Percentiles rank a stretch among this genome's conserved stretches.
Conservation (phyloP, 2,888 invertebrate species). For the Romanomermis culicivorax region DNA sequence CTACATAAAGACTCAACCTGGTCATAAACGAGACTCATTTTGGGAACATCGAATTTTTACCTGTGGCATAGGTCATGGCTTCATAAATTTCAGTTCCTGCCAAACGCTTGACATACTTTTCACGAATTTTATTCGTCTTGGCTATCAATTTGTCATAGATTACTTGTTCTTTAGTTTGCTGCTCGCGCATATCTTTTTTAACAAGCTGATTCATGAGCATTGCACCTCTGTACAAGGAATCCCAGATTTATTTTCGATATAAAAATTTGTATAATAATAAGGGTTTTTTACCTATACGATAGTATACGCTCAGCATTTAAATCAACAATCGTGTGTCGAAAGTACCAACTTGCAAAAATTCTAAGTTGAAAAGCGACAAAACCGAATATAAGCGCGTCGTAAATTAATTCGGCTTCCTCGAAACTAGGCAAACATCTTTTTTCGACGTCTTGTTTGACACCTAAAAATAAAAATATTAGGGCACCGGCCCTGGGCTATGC, state of each 20-base stretch:
- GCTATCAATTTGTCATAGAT: conserved; percentile 75
- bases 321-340: conserved; percentile 84
- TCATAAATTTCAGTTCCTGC: background rate
- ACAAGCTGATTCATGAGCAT: conserved; percentile 79
- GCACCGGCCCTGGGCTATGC: too few relatives aligned
- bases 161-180: conserved; percentile 60
- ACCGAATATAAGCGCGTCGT: conserved; percentile 84
- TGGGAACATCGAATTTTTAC: background rate
- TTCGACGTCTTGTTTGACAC: too few relatives aligned
- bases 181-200: conserved; percentile 63
- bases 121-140: conserved; percentile 71
- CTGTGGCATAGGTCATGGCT: background rate
- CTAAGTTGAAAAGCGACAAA: conserved; percentile 74
- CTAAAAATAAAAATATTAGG: too few relatives aligned
- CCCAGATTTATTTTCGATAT: too few relatives aligned
- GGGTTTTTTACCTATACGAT: conserved; percentile 74
- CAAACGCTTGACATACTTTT: conserved; percentile 13
- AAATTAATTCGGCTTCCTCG: conserved; percentile 62
- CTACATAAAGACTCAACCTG: too few relatives aligned
- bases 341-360: conserved; percentile 82
- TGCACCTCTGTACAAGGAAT: conserved; percentile 52
- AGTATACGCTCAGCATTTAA: conserved; percentile 79
- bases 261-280: too few relatives aligned
- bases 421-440: conserved; percentile 55
- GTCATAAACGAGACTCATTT: too few relatives aligned